A percentile compares a stretch with the other conserved stretches of the same genome.
Conservation (phyloP, 1,140 invertebrate genomes). For the Polypedilum vanderplanki region DNA sequence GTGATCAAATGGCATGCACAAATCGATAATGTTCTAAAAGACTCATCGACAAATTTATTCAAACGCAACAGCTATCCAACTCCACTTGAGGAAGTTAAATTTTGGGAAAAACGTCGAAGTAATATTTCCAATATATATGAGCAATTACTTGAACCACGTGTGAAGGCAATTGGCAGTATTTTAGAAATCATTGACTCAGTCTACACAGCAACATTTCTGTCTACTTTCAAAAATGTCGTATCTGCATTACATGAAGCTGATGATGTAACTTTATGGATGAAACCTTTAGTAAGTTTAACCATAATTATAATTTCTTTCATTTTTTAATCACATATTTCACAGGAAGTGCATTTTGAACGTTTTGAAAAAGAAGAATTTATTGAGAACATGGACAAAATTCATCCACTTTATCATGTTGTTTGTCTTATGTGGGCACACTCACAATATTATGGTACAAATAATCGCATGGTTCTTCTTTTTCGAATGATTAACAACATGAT, state of each 20-base stretch:
- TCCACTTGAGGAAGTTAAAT: constrained; percentile 63
- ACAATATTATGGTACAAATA: constrained; percentile 69
- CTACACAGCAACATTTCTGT: constrained; percentile 63
- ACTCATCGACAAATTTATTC: constrained; percentile 30
- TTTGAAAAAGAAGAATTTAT: constrained; percentile 64
- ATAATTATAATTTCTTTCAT: constrained; percentile 31
- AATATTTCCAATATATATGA: constrained; percentile 79
- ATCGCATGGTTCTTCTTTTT: constrained; percentile 61
- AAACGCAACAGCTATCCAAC: constrained; percentile 45
- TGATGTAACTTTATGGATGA: constrained; percentile 59
- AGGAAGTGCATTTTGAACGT: constrained; percentile 53
- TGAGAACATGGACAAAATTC: constrained; percentile 54
- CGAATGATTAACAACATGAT: constrained; percentile 64
- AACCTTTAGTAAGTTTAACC: constrained; percentile 47
- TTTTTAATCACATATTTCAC: constrained; percentile 16
- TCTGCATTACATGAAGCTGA: constrained; percentile 56
- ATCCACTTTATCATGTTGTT: constrained; percentile 63
- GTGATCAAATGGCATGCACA: constrained; percentile 68
- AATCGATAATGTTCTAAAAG: constrained; percentile 54
- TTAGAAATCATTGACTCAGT: constrained; percentile 65
- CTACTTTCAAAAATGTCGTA: constrained; percentile 57
- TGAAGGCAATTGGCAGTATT: constrained; percentile 71
- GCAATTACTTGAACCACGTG: constrained; percentile 67
- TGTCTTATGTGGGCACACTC: constrained; percentile 79
- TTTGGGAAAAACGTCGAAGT: constrained; percentile 57